These are phyloP conservation scores for Wiebesia pumilae DNA, from an alignment of 1,140 invertebrate genomes.

Conservation along the genomic window DNA sequence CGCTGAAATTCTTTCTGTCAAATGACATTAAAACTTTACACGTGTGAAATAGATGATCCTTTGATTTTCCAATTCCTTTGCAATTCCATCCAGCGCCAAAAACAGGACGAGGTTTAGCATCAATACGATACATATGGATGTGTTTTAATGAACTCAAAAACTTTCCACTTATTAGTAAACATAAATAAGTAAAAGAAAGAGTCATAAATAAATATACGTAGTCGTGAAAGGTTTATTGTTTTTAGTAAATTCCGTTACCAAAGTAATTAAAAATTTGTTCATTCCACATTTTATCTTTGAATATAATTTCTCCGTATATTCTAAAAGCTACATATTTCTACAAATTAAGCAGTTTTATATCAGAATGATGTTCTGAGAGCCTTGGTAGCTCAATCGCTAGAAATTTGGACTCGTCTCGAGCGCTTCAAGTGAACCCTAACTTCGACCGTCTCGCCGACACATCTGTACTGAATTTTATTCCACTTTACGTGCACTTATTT, in stretches of 20 bases:
- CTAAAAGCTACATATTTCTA: neutral
- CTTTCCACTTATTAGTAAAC: no score
- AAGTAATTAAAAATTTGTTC: neutral
- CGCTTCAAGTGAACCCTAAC: constrained; percentile 13
- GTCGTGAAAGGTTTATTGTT: neutral
- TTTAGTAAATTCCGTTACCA: neutral
- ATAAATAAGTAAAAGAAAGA: no score
- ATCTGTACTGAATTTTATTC: constrained; percentile 18
- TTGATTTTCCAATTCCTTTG: no score
- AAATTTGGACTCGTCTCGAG: neutral
- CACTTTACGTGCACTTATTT: neutral
- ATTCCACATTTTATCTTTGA: neutral
- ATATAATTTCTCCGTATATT: neutral
- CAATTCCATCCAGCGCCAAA: no score
- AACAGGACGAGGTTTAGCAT: no score
- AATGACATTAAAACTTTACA: no score
- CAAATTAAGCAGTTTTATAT: neutral
- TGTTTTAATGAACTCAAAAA: no score
- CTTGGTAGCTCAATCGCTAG: neutral
- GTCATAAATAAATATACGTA: no score
- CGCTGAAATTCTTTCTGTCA: no score
- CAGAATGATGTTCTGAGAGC: neutral
- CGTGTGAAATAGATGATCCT: no score
- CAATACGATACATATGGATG: no score
- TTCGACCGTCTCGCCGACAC: constrained; percentile 1